Percentiles rank a stretch among this genome's conserved stretches.
phyloP scores from a whole-genome alignment of 92 coral and sea anemone genomes.

The Plumapathes pennacea region DNA sequence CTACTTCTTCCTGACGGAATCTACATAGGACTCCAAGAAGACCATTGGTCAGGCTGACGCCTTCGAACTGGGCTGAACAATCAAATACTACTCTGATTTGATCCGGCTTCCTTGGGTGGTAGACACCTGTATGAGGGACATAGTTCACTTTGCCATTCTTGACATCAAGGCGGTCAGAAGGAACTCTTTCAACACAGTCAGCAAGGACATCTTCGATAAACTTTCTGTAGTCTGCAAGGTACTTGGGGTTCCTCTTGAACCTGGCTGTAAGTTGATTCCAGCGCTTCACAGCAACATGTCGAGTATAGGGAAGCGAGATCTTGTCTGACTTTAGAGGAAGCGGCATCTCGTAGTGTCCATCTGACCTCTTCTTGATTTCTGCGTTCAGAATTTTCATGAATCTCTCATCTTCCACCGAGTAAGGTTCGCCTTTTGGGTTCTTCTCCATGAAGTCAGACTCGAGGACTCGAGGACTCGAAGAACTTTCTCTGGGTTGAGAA shows the following conservation, averaged over 20 bases:
- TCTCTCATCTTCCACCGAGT: slow-evolving; percentile 18
- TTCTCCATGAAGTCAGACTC: slow-evolving; percentile 27
- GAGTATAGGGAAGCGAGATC: slow-evolving; percentile 8
- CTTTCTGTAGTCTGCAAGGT: slow-evolving; percentile 19
- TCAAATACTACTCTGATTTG: too few species aligned
- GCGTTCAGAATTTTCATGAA: slow-evolving; percentile 31
- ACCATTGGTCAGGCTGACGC: too few species aligned
- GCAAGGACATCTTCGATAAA: slow-evolving; percentile 38
- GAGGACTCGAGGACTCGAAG: slow-evolving; percentile 10
- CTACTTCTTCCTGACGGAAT: too few species aligned
- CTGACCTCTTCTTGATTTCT: slow-evolving; percentile 17
- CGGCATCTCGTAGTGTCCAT: slow-evolving; percentile 52
- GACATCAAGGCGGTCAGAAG: slow-evolving; percentile 24
- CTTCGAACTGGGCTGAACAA: too few species aligned
- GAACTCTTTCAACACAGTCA: slow-evolving; percentile 32
- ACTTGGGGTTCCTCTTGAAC: slow-evolving; percentile 43
- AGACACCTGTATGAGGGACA: slow-evolving; percentile 40
- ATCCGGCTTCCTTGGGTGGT: slow-evolving; percentile 27
- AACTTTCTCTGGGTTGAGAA: slow-evolving; percentile 3
- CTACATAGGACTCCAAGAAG: too few species aligned
- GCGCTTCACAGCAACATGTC: slow-evolving; percentile 12
- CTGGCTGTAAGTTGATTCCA: slow-evolving; percentile 19
- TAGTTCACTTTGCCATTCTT: slow-evolving; percentile 40
- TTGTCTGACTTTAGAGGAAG: slow-evolving; percentile 41
- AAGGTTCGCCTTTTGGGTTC: neutral